phyloP scores from a whole-genome alignment of 1,140 invertebrate species.

The Ooceraea biroi region DNA sequence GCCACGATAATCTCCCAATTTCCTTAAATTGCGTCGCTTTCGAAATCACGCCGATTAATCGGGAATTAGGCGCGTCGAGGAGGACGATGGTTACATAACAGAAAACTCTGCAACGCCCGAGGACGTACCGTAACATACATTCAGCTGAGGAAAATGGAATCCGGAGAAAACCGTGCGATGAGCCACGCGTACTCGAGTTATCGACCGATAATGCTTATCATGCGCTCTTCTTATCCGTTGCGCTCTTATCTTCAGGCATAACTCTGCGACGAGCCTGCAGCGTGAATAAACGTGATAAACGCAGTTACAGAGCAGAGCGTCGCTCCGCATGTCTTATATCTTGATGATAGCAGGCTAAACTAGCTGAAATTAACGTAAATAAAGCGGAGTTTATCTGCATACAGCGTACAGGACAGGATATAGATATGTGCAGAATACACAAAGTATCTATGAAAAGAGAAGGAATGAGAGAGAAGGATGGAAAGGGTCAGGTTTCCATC shows the following conservation, averaged over 20 bases:
- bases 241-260: conserved; percentile 10
- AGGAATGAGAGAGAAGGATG: neutral
- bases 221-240: neutral
- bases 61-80: conserved; percentile 24
- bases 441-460: neutral
- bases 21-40: conserved; percentile 23
- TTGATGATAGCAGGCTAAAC: neutral
- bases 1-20: conserved; percentile 50
- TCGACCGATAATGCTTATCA: neutral
- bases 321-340: neutral
- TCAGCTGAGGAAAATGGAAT: neutral
- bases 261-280: neutral
- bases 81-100: conserved; percentile 28
- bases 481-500: conserved; percentile 41
- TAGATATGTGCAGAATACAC: neutral
- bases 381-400: neutral
- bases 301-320: neutral
- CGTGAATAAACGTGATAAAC: conserved; percentile 1
- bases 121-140: neutral
- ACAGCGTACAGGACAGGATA: neutral
- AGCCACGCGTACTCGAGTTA: neutral
- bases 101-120: conserved; percentile 18
- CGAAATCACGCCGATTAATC: conserved; percentile 41
- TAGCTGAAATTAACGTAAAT: neutral
- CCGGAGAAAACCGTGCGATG: neutral